Base-by-base conservation (phyloP, 2,888 invertebrate genomes). In the Xylota sylvarum region DNA sequence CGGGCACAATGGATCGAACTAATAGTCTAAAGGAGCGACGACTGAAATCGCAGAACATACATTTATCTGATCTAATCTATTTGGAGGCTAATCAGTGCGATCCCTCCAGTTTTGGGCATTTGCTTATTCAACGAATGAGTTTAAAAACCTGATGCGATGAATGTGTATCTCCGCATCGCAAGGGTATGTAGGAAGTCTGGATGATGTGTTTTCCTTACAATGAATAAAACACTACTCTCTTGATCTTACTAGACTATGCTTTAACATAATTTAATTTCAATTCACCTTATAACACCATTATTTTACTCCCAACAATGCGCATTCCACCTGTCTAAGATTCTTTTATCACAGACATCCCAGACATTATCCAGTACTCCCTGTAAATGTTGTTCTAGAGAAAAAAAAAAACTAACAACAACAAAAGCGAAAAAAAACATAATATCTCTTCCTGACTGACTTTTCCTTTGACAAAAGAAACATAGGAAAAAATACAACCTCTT, bases 221-320 rank as follows among this genome's bases (percentile, higher is more conserved):
- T 23, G 23, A 23, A 23, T 23, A 23, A 23, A 23, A 2, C 23
- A 1, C 35, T 35, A 1, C 9, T 35, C 9, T 10, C 9, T 10
- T 7, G 9, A 40, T 40, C 12, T n/a, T 43, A 0, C 43, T 43
- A 4, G n/a, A n/a, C 5, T 43, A 6, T 9, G 10, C 19, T 10
- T 23, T 23, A 23, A 50, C 50, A 23, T 10, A 6, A 10, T 23
- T 50, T 12, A 3, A 17, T 37, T 48, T 37, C 35, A 56, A 56
- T 65, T 65, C 27, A 67, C 35, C 65, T 67, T 35, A 48, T 56
- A 76, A 58, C 65, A 76, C 37, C 7, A 50, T 73, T 73, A 50
- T 73, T 60, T 1, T 17, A n/a, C 12, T 46, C 35, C 58, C 14
- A 17, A 56, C 10, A 19, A 14, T 35, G 17, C 32, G 35, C 14